Evolutionary conservation across 64 coral and sea anemone genomes (phyloP), one percentile per base, ranked within the genome.

Genomic region (Actinia tenebrosa): DNA sequence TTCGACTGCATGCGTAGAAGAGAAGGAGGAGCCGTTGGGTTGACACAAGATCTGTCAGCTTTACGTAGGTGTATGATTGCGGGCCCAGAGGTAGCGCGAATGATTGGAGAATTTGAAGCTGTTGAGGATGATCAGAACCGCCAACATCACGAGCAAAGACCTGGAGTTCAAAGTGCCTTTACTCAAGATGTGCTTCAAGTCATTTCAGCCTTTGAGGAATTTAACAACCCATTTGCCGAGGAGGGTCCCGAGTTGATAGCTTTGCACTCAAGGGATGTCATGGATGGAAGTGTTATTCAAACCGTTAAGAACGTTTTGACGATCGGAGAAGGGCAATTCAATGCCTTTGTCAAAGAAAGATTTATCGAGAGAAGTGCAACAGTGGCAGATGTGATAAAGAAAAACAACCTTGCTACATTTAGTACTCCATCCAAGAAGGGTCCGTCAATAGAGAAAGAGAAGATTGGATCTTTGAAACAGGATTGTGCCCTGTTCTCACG

Each of bases 1-100:
- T 37, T 37, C 30, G 30, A 37, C 30, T 37, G 30, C 30, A 37
- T 37, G 30, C 30, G 30, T 37, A 37, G 30, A 37, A 37, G 87
- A 15, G 26, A 88, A 88, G 87, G 87, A 5, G 86, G 86, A 77
- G 86, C 86, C 53, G 72, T 87, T 25, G 86, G 86, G 4, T 23
- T 87, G 19, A 87, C 86, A 4, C 69, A 87, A 52, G 78, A 87
- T 47, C 19, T 71, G 16, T 69, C 85, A 22, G 56, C 77, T 16
- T 68, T 86, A 16, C 16, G 59, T 44, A 59, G 85, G 46, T 86
- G 85, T 60, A 86, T 86, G 85, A 16, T 86, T 13, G 58, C 85
- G 19, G 85, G 85, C 8, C 85, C 63, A 17, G 85, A 86, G 18
- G 10, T 86, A 4, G 58, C 84, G 19, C 10, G 84, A 11, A 86